A percentile compares a stretch with the other conserved stretches of the same genome.
Evolutionary conservation across 1,140 invertebrate species (phyloP).

Genomic region (Papilio polyxenes): DNA sequence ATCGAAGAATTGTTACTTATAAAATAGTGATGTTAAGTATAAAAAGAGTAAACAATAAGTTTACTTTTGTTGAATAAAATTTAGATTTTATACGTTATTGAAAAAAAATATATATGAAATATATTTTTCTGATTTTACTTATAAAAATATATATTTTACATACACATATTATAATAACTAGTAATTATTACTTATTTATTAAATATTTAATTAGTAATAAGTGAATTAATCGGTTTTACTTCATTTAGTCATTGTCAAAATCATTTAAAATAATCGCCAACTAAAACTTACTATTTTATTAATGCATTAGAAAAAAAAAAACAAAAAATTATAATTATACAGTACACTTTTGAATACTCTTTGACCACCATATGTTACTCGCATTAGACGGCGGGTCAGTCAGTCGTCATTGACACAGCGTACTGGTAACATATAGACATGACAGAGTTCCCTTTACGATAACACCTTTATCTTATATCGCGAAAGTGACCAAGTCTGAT

Average conservation of each 20-base stretch:
- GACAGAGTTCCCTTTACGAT: conserved; percentile 42
- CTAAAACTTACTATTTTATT: background rate
- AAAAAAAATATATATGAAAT: background rate
- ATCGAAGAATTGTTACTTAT: background rate
- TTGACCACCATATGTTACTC: conserved; percentile 46
- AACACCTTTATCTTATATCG: conserved; percentile 36
- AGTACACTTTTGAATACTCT: conserved; percentile 40
- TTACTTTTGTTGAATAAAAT: no score
- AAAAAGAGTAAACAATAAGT: background rate
- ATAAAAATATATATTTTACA: background rate
- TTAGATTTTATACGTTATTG: background rate
- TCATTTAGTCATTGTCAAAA: no score
- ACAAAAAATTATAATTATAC: background rate
- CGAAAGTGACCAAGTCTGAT: conserved; percentile 28
- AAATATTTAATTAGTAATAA: no score
- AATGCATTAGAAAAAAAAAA: background rate
- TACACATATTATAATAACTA: no score
- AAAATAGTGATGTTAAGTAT: background rate
- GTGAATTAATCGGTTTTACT: no score
- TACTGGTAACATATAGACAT: conserved; percentile 41
- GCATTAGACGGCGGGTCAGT: conserved; percentile 44
- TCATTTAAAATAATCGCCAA: no score
- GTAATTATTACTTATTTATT: no score
- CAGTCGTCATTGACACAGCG: conserved; percentile 49
- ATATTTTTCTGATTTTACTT: background rate